Evolutionary conservation across 2,888 invertebrate species (phyloP), one percentile per base, ranked within the genome.

Genomic region (Coecobrya sp.): DNA sequence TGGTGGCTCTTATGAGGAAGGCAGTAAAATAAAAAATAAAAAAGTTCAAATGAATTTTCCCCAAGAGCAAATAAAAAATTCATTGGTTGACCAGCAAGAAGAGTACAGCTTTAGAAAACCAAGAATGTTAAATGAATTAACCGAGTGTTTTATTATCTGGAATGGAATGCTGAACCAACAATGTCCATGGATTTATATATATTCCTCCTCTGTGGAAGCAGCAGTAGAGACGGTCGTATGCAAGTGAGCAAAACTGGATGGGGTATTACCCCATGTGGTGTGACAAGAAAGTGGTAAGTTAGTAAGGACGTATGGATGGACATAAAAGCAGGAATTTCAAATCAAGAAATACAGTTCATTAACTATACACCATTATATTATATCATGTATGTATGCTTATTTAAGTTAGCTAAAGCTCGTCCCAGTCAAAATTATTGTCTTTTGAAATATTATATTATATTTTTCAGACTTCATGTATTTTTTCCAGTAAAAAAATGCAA

Each of bases 121-220:
- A 88, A 88, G 79, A 88, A 88, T 89, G 82, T 84, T 89, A 89
- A 89, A 89, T 89, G 89, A 89, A 82, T 89, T 89, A 89, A 89
- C 36, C 82, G 82, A 89, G 82, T 82, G 89, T 89, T 89, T 89
- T 89, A 84, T 89, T 89, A 89, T 82, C 89, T 84, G 70, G 82
- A 84, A 84, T 89, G 89, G 89, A 89, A 89, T 89, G 89, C 49
- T 82, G 89, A 73, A 87, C 45, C 27, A 62, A 62, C 73, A 73
- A 73, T 85, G 68, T 68, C 65, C 70, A 73, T 73, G 49, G 73
- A 49, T 85, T 49, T 25, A 86, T 45, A 49, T 85, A 27, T 25
- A 86, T 45, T 36, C 62, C n/a, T 45, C 13, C 70, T n/a, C 10
- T 16, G 25, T 36, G 68, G 2, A 62, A 62, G 7, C 11, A 30